phyloP scores from a whole-genome alignment of 2,113 vertebrate genomes.

The Nothobranchius furzeri region DNA sequence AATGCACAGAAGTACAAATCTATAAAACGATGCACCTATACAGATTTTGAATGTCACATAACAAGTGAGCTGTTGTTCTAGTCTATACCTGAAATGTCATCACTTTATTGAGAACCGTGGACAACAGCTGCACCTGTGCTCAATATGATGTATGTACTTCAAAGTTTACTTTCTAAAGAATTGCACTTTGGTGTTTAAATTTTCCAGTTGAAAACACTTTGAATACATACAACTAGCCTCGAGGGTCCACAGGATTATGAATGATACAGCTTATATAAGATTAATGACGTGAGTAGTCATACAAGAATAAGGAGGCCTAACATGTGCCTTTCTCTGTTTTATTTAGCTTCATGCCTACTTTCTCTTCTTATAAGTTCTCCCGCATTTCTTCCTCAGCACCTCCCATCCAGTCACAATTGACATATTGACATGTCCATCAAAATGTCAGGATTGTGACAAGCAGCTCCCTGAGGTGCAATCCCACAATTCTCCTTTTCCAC shows the following conservation, averaged over 20 bases:
- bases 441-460: conserved; percentile 56
- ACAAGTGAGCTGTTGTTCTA: not conserved
- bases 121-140: not conserved
- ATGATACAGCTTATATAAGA: not conserved
- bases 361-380: conserved; percentile 23
- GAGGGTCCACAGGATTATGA: not conserved
- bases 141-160: not conserved
- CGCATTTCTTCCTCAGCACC: conserved; percentile 18
- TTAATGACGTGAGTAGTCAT: not conserved
- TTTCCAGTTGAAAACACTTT: not conserved
- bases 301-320: not conserved
- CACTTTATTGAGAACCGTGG: not conserved
- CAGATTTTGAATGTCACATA: not conserved
- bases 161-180: not conserved
- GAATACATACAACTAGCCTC: not conserved
- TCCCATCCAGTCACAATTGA: conserved; percentile 56
- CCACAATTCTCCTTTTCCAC: not conserved
- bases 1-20: not conserved
- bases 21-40: not conserved
- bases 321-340: not conserved
- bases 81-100: not conserved
- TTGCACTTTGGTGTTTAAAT: not conserved
- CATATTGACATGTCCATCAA: conserved; percentile 75
- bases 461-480: conserved; percentile 54
- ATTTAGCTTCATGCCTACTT: conserved; percentile 37